Base-by-base conservation (phyloP, 2,113 vertebrate species). In the Tachuris rubrigastra region DNA sequence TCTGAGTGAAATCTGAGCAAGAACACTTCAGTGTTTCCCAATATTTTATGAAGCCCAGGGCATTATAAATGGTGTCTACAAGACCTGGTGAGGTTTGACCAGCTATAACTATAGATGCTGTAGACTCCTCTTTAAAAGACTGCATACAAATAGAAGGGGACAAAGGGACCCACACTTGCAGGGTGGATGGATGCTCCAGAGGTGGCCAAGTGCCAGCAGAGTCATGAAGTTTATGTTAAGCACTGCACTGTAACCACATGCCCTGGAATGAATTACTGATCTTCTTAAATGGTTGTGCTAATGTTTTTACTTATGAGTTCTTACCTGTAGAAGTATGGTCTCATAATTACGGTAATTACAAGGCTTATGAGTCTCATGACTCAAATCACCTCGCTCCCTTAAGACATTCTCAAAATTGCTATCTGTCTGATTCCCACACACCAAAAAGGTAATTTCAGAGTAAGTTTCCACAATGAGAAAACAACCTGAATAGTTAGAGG, bases 341-440 rank as follows among this genome's bases (percentile, higher is more conserved):
- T 93, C 95, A 92, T 96, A 96, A 97, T 97, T 96, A 96, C n/a
- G 15, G 90, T 97, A 97, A 97, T 98, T 97, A 97, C 93, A 96
- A 97, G 90, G 74, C 89, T 87, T 82, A 96, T 56, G 91, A 95
- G 83, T 93, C 90, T 96, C 96, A 95, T 97, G 95, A 96, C 87
- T 88, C 85, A 89, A 92, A 91, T 95, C 76, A 95, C 73, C 60
- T 92, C 73, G 83, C 96, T 97, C 94, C 97, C 88, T 95, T 86
- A 87, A 97, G 88, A 87, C 93, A 86, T 96, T 97, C 96, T 95
- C 90, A 92, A 96, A 95, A 97, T 81, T 93, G 87, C 84, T 97
- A 92, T 96, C 89, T 89, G 85, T 90, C 88, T 96, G 93, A 95
- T 95, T 94, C 94, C 72, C 71, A 85, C 92, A 93, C 59, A 60